Evolutionary conservation across 2,797 vertebrate genomes (phyloP).

Genomic region (Sebastes alutus): DNA sequence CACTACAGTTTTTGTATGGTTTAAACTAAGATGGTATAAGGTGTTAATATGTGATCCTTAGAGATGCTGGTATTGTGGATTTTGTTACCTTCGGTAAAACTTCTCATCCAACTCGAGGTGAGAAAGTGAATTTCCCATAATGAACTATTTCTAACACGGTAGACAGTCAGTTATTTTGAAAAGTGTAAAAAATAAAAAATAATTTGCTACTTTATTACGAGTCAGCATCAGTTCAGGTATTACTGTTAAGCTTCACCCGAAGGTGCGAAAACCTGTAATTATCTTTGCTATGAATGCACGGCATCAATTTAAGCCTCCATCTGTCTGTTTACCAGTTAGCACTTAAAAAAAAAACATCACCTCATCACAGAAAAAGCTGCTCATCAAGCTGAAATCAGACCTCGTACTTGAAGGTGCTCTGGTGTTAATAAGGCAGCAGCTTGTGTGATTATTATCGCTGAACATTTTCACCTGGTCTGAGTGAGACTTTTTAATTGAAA

Average conservation of each 20-base stretch:
- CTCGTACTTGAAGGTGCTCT: not conserved
- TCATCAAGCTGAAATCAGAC: conserved; percentile 13
- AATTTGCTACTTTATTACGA: not conserved
- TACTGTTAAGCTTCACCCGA: not conserved
- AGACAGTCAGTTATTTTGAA: not conserved
- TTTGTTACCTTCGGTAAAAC: too few species aligned
- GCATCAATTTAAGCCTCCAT: not conserved
- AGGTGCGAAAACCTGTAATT: not conserved
- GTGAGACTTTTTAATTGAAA: conserved; percentile 47
- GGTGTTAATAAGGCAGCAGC: conserved; percentile 37
- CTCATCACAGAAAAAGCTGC: not conserved
- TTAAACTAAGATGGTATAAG: too few species aligned
- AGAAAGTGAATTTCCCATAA: not conserved
- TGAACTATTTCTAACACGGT: not conserved
- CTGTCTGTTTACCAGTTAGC: not conserved
- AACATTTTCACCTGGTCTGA: conserved; percentile 27
- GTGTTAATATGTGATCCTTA: not conserved
- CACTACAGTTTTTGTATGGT: too few species aligned
- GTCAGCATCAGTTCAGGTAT: not conserved
- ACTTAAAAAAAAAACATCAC: not conserved
- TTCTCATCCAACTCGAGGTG: not conserved
- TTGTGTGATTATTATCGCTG: conserved; percentile 14
- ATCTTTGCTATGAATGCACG: not conserved
- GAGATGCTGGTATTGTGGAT: too few species aligned
- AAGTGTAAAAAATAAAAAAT: not conserved